Evolutionary conservation across 53 echinoderm and acorn worm species (phyloP).

Genomic region (Echinometra lucunter): DNA sequence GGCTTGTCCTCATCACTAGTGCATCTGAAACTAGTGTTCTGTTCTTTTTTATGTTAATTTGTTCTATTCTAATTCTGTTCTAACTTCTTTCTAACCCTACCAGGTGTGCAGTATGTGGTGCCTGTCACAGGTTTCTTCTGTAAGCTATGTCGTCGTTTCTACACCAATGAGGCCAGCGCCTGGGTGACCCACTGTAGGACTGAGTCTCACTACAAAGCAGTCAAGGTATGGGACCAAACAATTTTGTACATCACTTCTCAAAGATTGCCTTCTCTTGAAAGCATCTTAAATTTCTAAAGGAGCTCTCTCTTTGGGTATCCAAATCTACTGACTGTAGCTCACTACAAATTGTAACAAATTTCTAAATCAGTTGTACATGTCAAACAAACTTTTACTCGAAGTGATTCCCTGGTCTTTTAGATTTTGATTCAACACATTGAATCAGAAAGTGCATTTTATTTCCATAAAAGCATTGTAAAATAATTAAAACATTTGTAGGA

Average conservation of each 20-base stretch:
- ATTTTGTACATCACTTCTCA: not conserved
- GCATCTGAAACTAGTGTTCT: not conserved
- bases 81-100: not conserved
- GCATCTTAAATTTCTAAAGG: not conserved
- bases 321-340: not conserved
- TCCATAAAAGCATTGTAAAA: not conserved
- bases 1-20: not conserved
- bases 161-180: slow-evolving; percentile 86
- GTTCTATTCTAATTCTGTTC: too few species aligned
- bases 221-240: slow-evolving; percentile 78
- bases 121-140: slow-evolving; percentile 98
- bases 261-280: not conserved
- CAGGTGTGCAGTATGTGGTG: slow-evolving; percentile 86
- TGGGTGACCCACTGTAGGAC: slow-evolving; percentile 90
- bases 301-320: not conserved
- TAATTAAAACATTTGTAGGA: not conserved
- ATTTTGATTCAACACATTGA: too few species aligned
- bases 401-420: too few species aligned
- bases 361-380: too few species aligned
- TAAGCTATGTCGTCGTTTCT: slow-evolving; percentile 95
- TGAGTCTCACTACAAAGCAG: slow-evolving; percentile 78
- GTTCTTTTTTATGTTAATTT: not conserved
- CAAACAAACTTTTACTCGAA: too few species aligned
- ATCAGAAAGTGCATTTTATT: not conserved
- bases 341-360: too few species aligned